Percentiles rank a stretch among this genome's conserved stretches.
These are phyloP conservation scores for Ochropleura leucogaster DNA, from an alignment of 2,888 invertebrate species.

Conservation along the genomic window DNA sequence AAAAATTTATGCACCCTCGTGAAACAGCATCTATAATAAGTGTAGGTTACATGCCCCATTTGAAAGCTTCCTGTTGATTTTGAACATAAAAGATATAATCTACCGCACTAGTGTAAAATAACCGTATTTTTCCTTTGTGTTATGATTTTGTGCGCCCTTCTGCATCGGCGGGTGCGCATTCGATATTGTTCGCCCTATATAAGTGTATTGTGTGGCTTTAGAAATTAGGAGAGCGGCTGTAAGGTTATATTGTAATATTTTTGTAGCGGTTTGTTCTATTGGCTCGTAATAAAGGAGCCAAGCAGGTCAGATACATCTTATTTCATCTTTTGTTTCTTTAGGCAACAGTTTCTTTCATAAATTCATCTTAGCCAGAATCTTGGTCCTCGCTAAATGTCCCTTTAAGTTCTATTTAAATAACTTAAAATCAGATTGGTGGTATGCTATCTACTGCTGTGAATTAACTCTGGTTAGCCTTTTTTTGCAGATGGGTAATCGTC, in stretches of 20 bases:
- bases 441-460: not conserved
- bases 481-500: no score
- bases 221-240: conserved; percentile 64
- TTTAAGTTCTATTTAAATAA: not conserved
- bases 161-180: conserved; percentile 78
- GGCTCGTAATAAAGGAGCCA: not conserved
- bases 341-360: not conserved
- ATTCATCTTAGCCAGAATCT: not conserved
- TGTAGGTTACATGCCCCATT: conserved; percentile 91
- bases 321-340: not conserved
- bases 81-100: conserved; percentile 90
- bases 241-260: conserved; percentile 45
- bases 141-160: conserved; percentile 85
- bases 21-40: conserved; percentile 87
- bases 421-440: not conserved
- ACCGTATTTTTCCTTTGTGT: conserved; percentile 89
- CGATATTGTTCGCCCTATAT: conserved; percentile 74
- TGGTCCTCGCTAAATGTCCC: not conserved
- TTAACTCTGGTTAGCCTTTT: not conserved
- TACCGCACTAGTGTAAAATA: conserved; percentile 90
- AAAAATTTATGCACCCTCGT: conserved; percentile 88
- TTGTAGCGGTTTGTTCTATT: conserved; percentile 36
- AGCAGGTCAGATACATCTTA: not conserved
- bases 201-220: conserved; percentile 78
- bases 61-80: conserved; percentile 90